phyloP scores from a whole-genome alignment of 2,113 vertebrate genomes.

The Etheostoma spectabile region DNA sequence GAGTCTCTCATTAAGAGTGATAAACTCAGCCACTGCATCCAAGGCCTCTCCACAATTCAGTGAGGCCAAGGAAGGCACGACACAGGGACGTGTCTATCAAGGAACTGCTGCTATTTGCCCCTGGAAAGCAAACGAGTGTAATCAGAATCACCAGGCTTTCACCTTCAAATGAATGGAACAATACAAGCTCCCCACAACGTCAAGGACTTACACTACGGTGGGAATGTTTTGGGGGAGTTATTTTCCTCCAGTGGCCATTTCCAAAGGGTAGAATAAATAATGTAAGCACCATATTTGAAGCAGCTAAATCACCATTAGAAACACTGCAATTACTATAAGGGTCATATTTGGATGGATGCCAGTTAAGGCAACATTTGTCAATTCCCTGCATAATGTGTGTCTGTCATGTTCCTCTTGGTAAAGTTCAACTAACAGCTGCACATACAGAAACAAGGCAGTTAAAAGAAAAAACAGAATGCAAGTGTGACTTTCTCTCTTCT shows the following conservation, averaged over 20 bases:
- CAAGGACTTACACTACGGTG: background rate
- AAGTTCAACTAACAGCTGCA: background rate
- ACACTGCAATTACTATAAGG: background rate
- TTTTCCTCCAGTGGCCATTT: background rate
- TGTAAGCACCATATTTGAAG: background rate
- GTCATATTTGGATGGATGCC: background rate
- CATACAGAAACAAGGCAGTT: too few species aligned
- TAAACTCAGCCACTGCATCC: slow-evolving; percentile 68
- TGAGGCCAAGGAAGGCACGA: slow-evolving; percentile 29
- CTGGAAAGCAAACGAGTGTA: background rate
- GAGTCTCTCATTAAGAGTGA: slow-evolving; percentile 80
- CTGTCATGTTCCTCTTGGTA: background rate
- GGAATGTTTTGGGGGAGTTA: background rate
- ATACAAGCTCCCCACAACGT: background rate
- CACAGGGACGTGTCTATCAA: slow-evolving; percentile 7
- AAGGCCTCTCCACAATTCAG: slow-evolving; percentile 55
- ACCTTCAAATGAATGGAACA: slow-evolving; percentile 29
- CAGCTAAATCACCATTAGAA: background rate
- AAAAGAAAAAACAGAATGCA: too few species aligned
- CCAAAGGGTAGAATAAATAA: background rate
- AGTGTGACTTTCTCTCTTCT: too few species aligned
- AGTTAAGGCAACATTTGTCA: background rate
- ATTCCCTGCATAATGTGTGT: background rate
- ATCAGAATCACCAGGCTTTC: slow-evolving; percentile 1
- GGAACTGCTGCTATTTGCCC: slow-evolving; percentile 17